Evolutionary conservation across 2,113 vertebrate species (phyloP).

Genomic region (Burhinus oedicnemus): DNA sequence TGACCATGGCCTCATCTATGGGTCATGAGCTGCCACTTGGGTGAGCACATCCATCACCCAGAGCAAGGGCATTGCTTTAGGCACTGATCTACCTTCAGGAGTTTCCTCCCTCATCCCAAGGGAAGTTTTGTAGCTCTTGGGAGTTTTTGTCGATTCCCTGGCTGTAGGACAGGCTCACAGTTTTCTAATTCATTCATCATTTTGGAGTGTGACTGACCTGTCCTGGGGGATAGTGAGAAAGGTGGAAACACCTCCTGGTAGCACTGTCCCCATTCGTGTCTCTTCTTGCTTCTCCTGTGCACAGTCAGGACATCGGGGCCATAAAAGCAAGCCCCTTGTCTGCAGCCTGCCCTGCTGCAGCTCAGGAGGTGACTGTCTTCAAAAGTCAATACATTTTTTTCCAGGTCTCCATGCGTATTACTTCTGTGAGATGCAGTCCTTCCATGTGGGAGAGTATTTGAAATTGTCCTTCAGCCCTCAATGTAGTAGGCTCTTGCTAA

Average conservation of each 20-base stretch:
- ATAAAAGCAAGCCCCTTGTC: neutral
- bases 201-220: neutral
- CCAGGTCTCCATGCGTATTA: neutral
- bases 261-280: neutral
- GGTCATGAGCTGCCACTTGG: neutral
- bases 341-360: neutral
- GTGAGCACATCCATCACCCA: fast-evolving
- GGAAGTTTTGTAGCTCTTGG: neutral
- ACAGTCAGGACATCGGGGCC: fast-evolving
- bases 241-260: neutral
- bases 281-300: neutral
- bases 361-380: neutral
- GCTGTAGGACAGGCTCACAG: neutral
- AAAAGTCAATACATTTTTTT: neutral
- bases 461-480: neutral
- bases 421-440: neutral
- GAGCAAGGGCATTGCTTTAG: neutral
- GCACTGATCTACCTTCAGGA: neutral
- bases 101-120: neutral
- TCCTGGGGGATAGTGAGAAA: neutral
- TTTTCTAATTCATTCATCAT: neutral
- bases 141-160: neutral
- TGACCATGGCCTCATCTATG: neutral
- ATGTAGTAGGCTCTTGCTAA: neutral
- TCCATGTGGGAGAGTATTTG: neutral